Conservation (phyloP, 2,888 invertebrate species). For the Altica lythri region DNA sequence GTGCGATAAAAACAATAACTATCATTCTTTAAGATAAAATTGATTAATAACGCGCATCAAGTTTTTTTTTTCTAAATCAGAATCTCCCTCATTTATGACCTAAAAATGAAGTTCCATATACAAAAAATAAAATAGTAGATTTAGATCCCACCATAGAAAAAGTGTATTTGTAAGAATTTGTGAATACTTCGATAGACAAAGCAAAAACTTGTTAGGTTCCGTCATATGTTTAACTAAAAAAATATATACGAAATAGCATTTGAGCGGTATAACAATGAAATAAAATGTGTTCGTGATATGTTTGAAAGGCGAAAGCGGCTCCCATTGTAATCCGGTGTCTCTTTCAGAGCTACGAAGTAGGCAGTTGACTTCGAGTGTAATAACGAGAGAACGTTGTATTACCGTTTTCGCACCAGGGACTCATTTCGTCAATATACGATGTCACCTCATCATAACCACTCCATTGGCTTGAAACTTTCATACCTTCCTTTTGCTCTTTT, state of each 20-base stretch:
- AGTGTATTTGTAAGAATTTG: too few species aligned
- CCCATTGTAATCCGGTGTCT: constrained; percentile 12
- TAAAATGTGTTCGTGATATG: constrained; percentile 17
- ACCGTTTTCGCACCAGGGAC: constrained; percentile 37
- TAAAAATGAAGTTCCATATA: too few species aligned
- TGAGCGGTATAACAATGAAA: constrained; percentile 6
- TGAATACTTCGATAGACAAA: too few species aligned
- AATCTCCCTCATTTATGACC: too few species aligned
- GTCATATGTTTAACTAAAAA: too few species aligned
- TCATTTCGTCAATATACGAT: constrained; percentile 36
- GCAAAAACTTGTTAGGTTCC: too few species aligned
- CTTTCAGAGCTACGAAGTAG: constrained; percentile 22
- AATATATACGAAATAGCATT: neutral
- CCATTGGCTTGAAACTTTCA: constrained; percentile 37
- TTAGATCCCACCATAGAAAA: too few species aligned
- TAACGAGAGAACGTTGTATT: constrained; percentile 33
- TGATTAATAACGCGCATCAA: too few species aligned
- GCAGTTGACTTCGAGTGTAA: constrained; percentile 34
- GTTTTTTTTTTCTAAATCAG: too few species aligned
- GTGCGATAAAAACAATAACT: too few species aligned
- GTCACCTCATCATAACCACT: constrained; percentile 45
- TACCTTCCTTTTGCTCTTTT: constrained; percentile 16
- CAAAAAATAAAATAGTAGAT: too few species aligned
- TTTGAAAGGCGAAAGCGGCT: constrained; percentile 4
- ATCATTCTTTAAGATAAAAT: too few species aligned